Evolutionary conservation across 2,797 vertebrate genomes (phyloP), one percentile per base, ranked within the genome.

Genomic region (Nannoperca australis): DNA sequence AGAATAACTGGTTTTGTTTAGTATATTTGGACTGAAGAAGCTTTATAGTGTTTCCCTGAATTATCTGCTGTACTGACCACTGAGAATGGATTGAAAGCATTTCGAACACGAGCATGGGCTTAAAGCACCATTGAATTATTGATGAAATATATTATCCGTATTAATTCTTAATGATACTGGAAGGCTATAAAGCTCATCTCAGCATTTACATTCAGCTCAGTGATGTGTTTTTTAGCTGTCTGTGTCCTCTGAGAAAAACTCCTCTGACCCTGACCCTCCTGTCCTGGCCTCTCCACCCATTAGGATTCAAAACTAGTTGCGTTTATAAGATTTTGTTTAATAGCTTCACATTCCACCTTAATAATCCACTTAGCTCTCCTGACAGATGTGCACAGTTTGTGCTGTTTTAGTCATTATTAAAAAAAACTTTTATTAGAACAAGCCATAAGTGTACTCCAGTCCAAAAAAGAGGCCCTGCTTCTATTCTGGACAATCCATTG

Each of bases 101-200:
- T 27, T 27, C 24, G 24, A 27, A 27, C 24, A 27, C 24, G 24
- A 27, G 24, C 32, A 32, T 6, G 6, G 22, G 22, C 0, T 18
- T 79, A 40, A 66, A 63, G 63, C 14, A 40, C 7, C 13, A 56
- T 10, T 79, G 44, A 79, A 81, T 81, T 73, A 62, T 83, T 32
- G 38, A 85, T 81, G 34, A 76, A 56, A 64, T 60, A 15, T 74
- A 54, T 71, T 44, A 74, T 32, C 34, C 53, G 3, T 67, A 77
- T 72, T 53, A 79, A 77, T 71, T 64, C 20, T 36, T 62, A 73
- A 83, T 81, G 51, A 60, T 18, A 36, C 22, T 53, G 59, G 64
- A 76, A 66, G 18, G 18, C 73, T 38, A 53, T 75, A 66, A 71
- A 71, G 54, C 50, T 80, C 5, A 44, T 70, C 61, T 65, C 13